Evolutionary conservation across 2,113 vertebrate genomes (phyloP).

Genomic region (Bagarius yarrelli): DNA sequence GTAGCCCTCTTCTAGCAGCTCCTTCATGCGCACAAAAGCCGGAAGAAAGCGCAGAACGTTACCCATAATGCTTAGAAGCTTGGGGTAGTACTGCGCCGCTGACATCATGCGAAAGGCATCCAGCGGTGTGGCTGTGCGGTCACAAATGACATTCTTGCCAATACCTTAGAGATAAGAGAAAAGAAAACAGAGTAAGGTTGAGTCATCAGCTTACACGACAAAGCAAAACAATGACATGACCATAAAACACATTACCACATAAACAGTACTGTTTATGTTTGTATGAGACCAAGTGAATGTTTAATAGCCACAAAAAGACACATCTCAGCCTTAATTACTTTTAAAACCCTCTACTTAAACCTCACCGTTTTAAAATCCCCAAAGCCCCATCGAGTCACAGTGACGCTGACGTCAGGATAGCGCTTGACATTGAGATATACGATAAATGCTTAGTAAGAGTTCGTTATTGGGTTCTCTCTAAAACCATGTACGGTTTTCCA

Average conservation of each 20-base stretch:
- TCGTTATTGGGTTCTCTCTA: background rate
- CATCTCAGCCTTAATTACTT: constrained; percentile 7
- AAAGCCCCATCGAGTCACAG: background rate
- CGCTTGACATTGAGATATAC: background rate
- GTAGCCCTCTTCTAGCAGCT: constrained; percentile 92
- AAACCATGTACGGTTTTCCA: background rate
- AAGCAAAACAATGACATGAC: background rate
- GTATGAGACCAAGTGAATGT: background rate
- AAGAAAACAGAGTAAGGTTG: constrained; percentile 17
- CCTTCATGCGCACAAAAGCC: constrained; percentile 93
- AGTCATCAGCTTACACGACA: constrained; percentile 3
- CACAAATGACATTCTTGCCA: constrained; percentile 97
- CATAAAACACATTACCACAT: background rate
- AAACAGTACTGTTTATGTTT: background rate
- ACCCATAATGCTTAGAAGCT: constrained; percentile 98
- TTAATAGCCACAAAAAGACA: background rate
- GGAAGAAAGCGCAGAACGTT: constrained; percentile 95
- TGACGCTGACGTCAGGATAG: background rate
- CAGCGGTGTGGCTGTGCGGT: constrained; percentile 91
- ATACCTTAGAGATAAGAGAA: constrained; percentile 75
- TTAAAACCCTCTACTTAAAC: constrained; percentile 49
- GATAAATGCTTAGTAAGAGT: background rate
- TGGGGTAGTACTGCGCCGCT: constrained; percentile 96
- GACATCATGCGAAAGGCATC: constrained; percentile 98
- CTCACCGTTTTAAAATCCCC: constrained; percentile 27